These are phyloP conservation scores for Cervus canadensis DNA, from an alignment of 2,113 vertebrate genomes.

Conservation along the genomic window DNA sequence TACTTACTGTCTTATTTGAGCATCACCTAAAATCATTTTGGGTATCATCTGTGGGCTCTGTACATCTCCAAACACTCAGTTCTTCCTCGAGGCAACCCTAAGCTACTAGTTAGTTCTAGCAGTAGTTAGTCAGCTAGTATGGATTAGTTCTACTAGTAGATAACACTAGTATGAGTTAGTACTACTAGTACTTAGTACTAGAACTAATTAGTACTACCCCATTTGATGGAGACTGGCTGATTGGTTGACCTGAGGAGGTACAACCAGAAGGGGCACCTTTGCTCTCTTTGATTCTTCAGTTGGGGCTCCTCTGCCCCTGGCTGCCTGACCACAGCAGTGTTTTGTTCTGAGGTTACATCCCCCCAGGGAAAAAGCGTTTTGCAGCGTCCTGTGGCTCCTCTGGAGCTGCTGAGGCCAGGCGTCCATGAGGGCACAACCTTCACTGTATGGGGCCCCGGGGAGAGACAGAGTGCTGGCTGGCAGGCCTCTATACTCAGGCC, in stretches of 20 bases:
- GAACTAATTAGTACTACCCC: background rate
- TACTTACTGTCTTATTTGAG: background rate
- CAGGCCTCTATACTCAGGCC: rapidly evolving
- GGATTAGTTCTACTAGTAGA: background rate
- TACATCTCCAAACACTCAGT: background rate
- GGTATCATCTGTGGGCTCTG: background rate
- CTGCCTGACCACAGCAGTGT: background rate
- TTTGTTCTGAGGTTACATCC: background rate
- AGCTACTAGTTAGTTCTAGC: background rate
- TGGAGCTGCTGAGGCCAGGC: too few species aligned
- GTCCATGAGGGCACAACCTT: background rate
- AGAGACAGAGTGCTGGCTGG: rapidly evolving
- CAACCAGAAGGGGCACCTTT: too few species aligned
- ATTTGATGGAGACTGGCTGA: background rate
- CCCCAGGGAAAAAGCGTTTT: too few species aligned
- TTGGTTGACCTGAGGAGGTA: too few species aligned
- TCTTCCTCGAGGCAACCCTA: background rate
- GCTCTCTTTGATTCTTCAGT: too few species aligned
- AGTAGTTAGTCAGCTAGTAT: background rate
- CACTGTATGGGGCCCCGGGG: rapidly evolving
- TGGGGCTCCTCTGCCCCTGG: background rate
- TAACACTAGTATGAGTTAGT: background rate
- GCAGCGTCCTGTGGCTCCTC: too few species aligned
- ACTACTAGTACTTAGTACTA: background rate
- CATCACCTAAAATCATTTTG: background rate